Evolutionary conservation across 2,888 invertebrate species (phyloP), one percentile per base, ranked within the genome.

Genomic region (Diaprepes abbreviatus): DNA sequence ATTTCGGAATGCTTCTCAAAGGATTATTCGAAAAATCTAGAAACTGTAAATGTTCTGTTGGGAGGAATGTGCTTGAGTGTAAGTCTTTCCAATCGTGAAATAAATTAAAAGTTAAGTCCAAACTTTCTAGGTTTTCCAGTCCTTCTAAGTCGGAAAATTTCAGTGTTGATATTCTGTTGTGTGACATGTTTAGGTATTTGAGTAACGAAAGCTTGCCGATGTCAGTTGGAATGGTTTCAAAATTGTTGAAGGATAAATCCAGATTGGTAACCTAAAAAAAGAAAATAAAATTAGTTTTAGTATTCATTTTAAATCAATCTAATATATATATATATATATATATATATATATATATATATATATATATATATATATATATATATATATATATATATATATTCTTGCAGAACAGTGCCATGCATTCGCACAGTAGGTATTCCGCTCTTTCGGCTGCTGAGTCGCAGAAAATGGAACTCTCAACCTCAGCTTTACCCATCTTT

Each of bases 21-120:
- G 86, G 86, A 81, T 93, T 93, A 52, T 86, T 83, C 0, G 90
- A 89, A n/a, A 93, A 82, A 72, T 89, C 87, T n/a, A 93, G 82
- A 38, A 84, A 85, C 76, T 85, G 86, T 52, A 93, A 82, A 52
- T 84, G 88, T 0, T 80, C 80, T 0, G 88, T 85, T 66, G 85
- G 84, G 57, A 80, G 83, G 1, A 88, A 84, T 24, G 85, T 82
- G 67, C 85, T 87, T 0, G 89, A 87, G 79, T 86, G 87, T 35
- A 91, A 81, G 50, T 86, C 86, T 1, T 84, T 75, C 90, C 91
- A 89, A 57, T 86, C 83, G 24, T 82, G 84, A 70, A 93, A 89
- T 55, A 85, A 80, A 78, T 93, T 93, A 66, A 85, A 86, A 19
- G 89, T 88, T 71, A 93, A 82, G 80, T 91, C 88, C 36, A 93